Conservation (phyloP, 2,113 vertebrate species). For the Petroica traversi region DNA sequence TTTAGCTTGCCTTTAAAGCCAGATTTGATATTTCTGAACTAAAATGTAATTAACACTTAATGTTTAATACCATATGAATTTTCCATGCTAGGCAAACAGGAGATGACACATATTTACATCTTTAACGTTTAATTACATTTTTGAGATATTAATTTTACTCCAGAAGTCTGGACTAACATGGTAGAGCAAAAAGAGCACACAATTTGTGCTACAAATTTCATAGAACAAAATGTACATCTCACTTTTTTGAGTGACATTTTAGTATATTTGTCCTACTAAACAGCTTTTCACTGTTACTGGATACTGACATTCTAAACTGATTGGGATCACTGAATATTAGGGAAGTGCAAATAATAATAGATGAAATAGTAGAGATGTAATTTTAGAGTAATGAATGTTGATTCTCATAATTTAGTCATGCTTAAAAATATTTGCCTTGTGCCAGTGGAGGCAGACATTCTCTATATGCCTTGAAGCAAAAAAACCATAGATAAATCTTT, state of each 20-base stretch:
- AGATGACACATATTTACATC: not conserved
- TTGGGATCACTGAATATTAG: not conserved
- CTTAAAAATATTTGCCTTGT: not conserved
- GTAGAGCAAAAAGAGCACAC: not conserved
- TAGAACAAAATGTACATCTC: rapidly evolving
- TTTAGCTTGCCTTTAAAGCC: not conserved
- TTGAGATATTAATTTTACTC: not conserved
- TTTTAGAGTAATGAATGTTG: not conserved
- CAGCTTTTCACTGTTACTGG: not conserved
- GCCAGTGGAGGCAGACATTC: not conserved
- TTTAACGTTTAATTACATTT: not conserved
- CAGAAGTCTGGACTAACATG: not conserved
- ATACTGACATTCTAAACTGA: not conserved
- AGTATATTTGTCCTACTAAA: not conserved
- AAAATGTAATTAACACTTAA: not conserved
- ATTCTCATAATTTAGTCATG: not conserved
- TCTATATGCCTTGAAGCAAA: not conserved
- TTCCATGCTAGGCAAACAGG: not conserved
- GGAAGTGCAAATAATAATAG: not conserved
- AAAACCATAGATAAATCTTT: not conserved
- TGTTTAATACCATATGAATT: not conserved
- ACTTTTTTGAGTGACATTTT: not conserved
- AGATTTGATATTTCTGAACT: not conserved
- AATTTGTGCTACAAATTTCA: not conserved
- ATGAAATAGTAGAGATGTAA: not conserved